These are phyloP conservation scores for Drosophila cyrtoloma DNA, from an alignment of 2,888 invertebrate species.

Conservation along the genomic window DNA sequence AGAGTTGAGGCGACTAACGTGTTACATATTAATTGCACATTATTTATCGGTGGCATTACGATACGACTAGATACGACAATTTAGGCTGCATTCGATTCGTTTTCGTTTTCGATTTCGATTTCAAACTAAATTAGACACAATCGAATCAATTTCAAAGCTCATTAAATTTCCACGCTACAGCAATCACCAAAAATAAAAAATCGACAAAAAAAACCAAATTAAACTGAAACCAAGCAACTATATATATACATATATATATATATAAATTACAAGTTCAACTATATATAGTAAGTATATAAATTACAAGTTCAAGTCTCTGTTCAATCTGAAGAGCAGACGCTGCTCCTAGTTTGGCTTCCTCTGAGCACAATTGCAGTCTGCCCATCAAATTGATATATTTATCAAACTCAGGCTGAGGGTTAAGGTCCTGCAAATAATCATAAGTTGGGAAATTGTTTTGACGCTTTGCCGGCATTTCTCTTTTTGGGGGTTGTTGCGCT, in stretches of 20 bases:
- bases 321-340: slow-evolving; percentile 22
- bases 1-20: slow-evolving; percentile 66
- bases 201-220: not conserved
- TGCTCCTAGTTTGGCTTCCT: slow-evolving; percentile 25
- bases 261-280: not conserved
- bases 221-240: not conserved
- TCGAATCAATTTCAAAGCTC: slow-evolving; percentile 76
- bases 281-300: slow-evolving; percentile 1
- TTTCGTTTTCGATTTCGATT: slow-evolving; percentile 49
- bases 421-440: slow-evolving; percentile 64
- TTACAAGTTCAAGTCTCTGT: not conserved
- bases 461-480: slow-evolving; percentile 2
- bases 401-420: slow-evolving; percentile 22
- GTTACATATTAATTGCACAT: slow-evolving; percentile 81
- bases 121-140: slow-evolving; percentile 64
- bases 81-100: slow-evolving; percentile 36
- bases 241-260: not conserved
- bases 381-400: slow-evolving; percentile 20
- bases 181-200: not conserved
- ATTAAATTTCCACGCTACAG: slow-evolving; percentile 54
- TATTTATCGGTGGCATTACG: slow-evolving; percentile 69
- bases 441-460: slow-evolving; percentile 48
- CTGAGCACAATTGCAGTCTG: slow-evolving; percentile 23
- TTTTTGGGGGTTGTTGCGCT: slow-evolving; percentile 11
- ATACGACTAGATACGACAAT: slow-evolving; percentile 33